Evolutionary conservation across 2,888 invertebrate species (phyloP).

Genomic region (Cheiracanthium punctorium): DNA sequence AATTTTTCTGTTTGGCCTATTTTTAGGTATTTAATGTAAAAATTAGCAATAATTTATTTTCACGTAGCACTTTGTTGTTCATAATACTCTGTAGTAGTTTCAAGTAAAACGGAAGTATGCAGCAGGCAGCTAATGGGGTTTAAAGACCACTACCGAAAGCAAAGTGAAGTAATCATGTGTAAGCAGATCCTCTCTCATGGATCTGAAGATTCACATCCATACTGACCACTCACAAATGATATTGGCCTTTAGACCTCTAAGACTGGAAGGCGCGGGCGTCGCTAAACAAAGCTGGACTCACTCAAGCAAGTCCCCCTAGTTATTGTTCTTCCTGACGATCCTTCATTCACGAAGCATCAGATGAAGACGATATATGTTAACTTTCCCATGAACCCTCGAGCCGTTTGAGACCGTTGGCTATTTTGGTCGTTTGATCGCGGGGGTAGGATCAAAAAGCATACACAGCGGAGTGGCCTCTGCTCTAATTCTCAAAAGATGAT

Average conservation of each 20-base stretch:
- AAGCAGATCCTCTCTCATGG: not conserved
- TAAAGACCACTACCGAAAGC: not conserved
- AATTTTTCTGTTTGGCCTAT: no score
- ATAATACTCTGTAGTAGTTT: no score
- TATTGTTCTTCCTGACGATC: conserved; percentile 32
- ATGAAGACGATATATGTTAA: not conserved
- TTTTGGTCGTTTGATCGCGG: conserved; percentile 11
- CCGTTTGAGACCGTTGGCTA: not conserved
- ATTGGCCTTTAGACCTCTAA: not conserved
- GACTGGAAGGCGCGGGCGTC: conserved; percentile 8
- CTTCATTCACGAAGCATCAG: not conserved
- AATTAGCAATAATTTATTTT: no score
- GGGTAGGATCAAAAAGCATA: not conserved
- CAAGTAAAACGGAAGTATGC: no score
- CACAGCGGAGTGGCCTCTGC: conserved; percentile 16
- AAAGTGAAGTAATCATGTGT: not conserved
- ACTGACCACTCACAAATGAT: conserved; percentile 1
- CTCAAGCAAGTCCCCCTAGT: conserved; percentile 46
- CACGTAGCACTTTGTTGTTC: no score
- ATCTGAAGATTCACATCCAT: not conserved
- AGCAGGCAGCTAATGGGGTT: no score
- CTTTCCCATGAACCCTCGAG: conserved; percentile 45
- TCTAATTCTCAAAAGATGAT: conserved; percentile 5
- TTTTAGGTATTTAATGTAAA: no score
- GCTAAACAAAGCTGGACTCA: not conserved